These are phyloP conservation scores for Alcedo atthis DNA, from an alignment of 2,797 vertebrate genomes.

Conservation along the genomic window DNA sequence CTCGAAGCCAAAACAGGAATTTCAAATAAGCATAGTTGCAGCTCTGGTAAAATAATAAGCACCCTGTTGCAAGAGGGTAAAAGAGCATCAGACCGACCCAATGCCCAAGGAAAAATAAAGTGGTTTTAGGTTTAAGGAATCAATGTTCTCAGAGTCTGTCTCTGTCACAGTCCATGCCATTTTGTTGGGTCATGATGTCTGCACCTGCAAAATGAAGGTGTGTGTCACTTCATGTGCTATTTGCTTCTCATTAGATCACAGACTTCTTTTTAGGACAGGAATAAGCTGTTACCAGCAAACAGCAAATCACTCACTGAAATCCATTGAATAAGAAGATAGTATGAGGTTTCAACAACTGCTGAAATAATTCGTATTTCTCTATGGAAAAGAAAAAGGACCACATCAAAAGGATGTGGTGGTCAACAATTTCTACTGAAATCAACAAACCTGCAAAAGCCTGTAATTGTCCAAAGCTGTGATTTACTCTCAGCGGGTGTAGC, in stretches of 20 bases:
- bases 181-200: not conserved
- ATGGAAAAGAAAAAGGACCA: not conserved
- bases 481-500: not conserved
- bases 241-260: not conserved
- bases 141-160: not conserved
- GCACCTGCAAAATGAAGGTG: not conserved
- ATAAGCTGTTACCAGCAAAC: not conserved
- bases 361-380: not conserved
- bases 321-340: not conserved
- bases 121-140: not conserved
- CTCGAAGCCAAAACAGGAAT: not conserved
- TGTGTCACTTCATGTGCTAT: not conserved
- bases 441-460: not conserved
- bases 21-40: not conserved
- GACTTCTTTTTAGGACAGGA: not conserved
- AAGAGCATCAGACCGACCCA: not conserved
- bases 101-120: not conserved
- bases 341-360: not conserved
- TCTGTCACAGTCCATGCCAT: not conserved
- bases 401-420: not conserved
- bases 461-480: not conserved
- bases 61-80: not conserved
- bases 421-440: not conserved
- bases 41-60: not conserved
- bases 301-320: not conserved